phyloP scores from a whole-genome alignment of 2,797 vertebrate genomes.

The Crenichthys baileyi region DNA sequence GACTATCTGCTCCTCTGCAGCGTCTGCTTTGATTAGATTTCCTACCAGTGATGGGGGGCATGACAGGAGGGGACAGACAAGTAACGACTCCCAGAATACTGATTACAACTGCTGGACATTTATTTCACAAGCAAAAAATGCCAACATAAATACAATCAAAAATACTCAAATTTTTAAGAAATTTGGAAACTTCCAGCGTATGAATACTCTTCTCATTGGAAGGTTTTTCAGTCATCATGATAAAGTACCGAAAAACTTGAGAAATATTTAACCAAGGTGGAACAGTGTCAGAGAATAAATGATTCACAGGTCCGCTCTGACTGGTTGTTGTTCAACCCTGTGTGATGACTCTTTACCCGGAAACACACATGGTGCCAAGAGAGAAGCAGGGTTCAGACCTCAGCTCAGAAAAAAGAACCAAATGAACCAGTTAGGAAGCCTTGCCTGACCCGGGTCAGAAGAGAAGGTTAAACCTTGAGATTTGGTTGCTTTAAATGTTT shows the following conservation, averaged over 20 bases:
- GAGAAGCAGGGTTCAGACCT: not conserved
- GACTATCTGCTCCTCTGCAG: slow-evolving; percentile 48
- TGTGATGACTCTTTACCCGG: not conserved
- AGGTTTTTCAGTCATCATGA: not conserved
- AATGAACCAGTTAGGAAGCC: not conserved
- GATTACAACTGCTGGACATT: not conserved
- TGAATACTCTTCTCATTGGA: too few relatives aligned
- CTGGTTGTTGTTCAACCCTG: not conserved
- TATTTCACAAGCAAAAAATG: not conserved
- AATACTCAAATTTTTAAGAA: not conserved
- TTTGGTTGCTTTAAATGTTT: not conserved
- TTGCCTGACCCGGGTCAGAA: not conserved
- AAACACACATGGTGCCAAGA: not conserved
- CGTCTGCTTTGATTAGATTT: slow-evolving; percentile 48
- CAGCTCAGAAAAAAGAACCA: too few relatives aligned
- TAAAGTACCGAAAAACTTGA: not conserved
- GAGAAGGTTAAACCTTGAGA: not conserved
- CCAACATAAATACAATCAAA: not conserved
- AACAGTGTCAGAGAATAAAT: not conserved
- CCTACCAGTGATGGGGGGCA: slow-evolving; percentile 35
- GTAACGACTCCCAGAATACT: slow-evolving; percentile 15
- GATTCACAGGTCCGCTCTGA: not conserved
- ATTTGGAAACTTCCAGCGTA: too few relatives aligned
- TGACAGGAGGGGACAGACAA: not conserved
- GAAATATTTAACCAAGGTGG: not conserved